phyloP scores from a whole-genome alignment of 2,888 invertebrate genomes.

The Chaitophorus viminalis region DNA sequence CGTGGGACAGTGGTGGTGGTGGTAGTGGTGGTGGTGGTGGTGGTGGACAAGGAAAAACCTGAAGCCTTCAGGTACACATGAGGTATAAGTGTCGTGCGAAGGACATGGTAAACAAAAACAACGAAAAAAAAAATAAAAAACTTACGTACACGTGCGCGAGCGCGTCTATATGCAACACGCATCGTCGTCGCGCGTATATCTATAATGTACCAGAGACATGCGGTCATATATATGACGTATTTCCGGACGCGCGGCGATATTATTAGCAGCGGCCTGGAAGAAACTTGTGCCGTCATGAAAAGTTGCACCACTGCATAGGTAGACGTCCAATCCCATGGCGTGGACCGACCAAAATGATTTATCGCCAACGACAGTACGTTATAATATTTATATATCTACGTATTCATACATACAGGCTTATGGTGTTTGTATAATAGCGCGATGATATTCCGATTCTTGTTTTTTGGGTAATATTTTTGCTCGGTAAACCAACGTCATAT shows the following conservation, averaged over 20 bases:
- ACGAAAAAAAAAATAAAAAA: not conserved
- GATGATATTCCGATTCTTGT: not conserved
- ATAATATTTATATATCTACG: no score
- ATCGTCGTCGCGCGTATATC: no score
- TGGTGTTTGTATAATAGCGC: no score
- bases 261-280: no score
- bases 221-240: no score
- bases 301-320: not conserved
- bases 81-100: not conserved
- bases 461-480: not conserved
- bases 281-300: not conserved
- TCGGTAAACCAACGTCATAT: not conserved
- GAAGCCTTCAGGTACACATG: not conserved
- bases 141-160: not conserved
- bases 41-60: no score
- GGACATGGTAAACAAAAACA: not conserved
- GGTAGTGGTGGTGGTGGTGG: no score
- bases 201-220: not conserved
- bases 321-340: not conserved
- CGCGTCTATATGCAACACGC: no score
- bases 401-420: no score
- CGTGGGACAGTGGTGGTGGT: not conserved
- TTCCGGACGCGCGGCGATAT: not conserved
- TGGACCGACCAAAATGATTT: not conserved
- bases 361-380: not conserved